phyloP scores from a whole-genome alignment of 2,888 invertebrate species.

The Cecidostiba fungosa region DNA sequence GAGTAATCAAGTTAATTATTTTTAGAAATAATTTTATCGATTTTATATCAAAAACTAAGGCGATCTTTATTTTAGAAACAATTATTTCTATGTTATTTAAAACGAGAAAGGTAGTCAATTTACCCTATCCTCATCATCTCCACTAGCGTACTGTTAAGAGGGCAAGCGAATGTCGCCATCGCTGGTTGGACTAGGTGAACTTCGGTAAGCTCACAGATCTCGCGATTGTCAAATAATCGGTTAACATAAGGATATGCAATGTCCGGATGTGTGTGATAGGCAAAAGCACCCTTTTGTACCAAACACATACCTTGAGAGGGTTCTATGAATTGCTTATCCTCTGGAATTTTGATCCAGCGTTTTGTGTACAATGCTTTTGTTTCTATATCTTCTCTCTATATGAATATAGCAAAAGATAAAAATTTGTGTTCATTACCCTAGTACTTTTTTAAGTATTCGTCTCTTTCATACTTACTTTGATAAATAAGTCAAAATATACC shows the following conservation, averaged over 20 bases:
- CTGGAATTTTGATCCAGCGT: constrained; percentile 69
- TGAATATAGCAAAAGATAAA: constrained; percentile 34
- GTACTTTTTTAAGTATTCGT: constrained; percentile 64
- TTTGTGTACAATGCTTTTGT: constrained; percentile 65
- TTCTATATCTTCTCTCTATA: constrained; percentile 72
- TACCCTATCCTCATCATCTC: constrained; percentile 74
- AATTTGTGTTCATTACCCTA: too few species aligned
- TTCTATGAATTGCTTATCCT: constrained; percentile 69
- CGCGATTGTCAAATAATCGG: constrained; percentile 62
- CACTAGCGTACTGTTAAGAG: constrained; percentile 74
- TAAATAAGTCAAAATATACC: constrained; percentile 69
- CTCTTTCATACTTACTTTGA: constrained; percentile 62
- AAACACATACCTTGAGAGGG: constrained; percentile 70
- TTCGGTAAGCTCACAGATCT: constrained; percentile 75
- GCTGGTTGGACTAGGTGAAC: constrained; percentile 69
- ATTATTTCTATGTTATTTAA: too few species aligned
- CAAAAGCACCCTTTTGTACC: constrained; percentile 71
- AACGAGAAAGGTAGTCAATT: background rate
- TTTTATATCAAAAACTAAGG: too few species aligned
- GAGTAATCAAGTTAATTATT: background rate
- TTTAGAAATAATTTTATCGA: too few species aligned
- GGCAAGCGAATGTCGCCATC: constrained; percentile 58
- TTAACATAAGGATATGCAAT: constrained; percentile 66
- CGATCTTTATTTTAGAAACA: too few species aligned
- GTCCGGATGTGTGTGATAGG: constrained; percentile 74